These are phyloP conservation scores for Spodoptera littoralis DNA, from an alignment of 2,888 invertebrate species.

Conservation along the genomic window DNA sequence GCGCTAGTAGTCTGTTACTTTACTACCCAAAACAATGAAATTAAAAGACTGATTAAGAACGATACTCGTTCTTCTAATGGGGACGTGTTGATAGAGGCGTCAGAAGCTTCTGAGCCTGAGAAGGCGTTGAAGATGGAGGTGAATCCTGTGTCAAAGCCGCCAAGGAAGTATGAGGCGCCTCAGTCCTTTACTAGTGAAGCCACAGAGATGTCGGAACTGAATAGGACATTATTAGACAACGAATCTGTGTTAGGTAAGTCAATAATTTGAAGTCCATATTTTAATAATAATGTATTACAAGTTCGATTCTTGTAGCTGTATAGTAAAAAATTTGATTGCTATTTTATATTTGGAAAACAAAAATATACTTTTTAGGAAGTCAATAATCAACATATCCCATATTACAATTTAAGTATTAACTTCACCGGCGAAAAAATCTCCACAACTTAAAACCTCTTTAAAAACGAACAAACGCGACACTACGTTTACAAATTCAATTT, in stretches of 20 bases:
- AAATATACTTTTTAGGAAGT: too few species aligned
- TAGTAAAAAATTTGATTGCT: too few species aligned
- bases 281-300: too few species aligned
- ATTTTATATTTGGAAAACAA: too few species aligned
- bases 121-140: slow-evolving; percentile 94
- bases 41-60: slow-evolving; percentile 89
- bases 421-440: neutral
- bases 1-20: slow-evolving; percentile 87
- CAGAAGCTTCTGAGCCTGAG: slow-evolving; percentile 93
- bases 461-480: slow-evolving; percentile 7
- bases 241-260: slow-evolving; percentile 92
- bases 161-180: slow-evolving; percentile 92
- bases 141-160: slow-evolving; percentile 94
- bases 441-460: neutral
- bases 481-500: too few species aligned
- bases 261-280: too few species aligned
- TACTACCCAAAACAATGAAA: slow-evolving; percentile 84
- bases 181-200: slow-evolving; percentile 90
- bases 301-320: too few species aligned
- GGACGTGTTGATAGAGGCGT: slow-evolving; percentile 91
- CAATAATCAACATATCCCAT: too few species aligned
- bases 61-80: slow-evolving; percentile 90
- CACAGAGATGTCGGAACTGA: slow-evolving; percentile 94
- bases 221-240: slow-evolving; percentile 92
- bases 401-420: too few species aligned